Base-by-base conservation (phyloP, 2,888 invertebrate genomes). In the Drosophila lacicola region DNA sequence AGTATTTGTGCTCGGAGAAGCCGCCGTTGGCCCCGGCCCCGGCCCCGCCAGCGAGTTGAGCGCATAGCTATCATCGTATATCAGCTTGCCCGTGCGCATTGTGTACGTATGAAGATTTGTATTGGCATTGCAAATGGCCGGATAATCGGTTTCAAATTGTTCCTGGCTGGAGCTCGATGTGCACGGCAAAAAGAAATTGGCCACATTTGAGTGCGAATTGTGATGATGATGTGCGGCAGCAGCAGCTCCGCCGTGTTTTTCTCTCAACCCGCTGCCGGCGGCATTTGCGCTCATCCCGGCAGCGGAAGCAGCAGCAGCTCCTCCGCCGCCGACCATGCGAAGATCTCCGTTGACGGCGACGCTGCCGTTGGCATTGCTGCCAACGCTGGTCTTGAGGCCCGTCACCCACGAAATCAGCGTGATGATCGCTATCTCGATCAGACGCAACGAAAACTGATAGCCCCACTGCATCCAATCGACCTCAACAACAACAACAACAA, bases 391-490 rank as follows among this genome's bases (percentile, higher is more conserved):
- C 90, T 94, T 95, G 25, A 96, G 93, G 56, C 97, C 97, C 49
- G 97, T 96, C 10, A 98, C 97, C 95, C 97, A 98, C 0, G 96
- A 96, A 80, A 97, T 94, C 58, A 97, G 93, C 4, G 96, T 95
- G 81, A 98, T 96, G 88, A 98, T 96, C n/a, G 96, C 95, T 47
- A 98, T 95, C 92, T 98, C 98, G 56, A 97, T 94, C 6, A 97
- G 93, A 29, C 98, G 94, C 55, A 97, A 94, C 0, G 96, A 96
- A 89, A 97, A 95, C 90, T 98, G 97, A 93, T 97, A 98, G 19
- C 96, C 96, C 97, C 97, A 98, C 93, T 98, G 96, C 4, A 97
- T 94, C 98, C 98, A 98, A 70, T 96, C 95, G 82, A 95, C 95
- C 82, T 95, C 95, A 0, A 83, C 63, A 17, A 17, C 1, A n/a